These are phyloP conservation scores for Thryonomys swinderianus DNA, from an alignment of 2,113 vertebrate genomes.

Conservation along the genomic window DNA sequence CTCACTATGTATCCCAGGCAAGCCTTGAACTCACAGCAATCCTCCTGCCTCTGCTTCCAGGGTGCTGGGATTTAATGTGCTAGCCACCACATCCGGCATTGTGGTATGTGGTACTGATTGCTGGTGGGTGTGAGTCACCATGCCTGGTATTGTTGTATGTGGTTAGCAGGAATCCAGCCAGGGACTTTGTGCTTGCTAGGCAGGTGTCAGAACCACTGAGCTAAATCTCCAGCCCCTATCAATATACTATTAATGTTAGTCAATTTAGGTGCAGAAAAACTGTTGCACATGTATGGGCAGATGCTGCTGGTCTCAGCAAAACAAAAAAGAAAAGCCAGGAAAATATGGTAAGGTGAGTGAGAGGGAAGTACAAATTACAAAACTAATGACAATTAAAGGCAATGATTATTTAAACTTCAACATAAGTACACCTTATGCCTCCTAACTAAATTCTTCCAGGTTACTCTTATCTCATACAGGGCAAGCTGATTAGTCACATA, in stretches of 20 bases:
- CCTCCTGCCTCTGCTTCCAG: no score
- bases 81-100: no score
- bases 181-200: no score
- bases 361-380: neutral
- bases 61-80: no score
- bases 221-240: no score
- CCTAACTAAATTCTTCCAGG: neutral
- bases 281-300: neutral
- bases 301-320: neutral
- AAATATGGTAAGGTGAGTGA: neutral
- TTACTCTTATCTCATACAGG: neutral
- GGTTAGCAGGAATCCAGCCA: no score
- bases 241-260: neutral
- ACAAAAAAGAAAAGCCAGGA: neutral
- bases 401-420: neutral
- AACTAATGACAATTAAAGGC: neutral
- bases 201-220: no score
- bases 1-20: no score
- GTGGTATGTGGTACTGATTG: no score
- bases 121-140: no score
- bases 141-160: no score
- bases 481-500: neutral
- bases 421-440: neutral
- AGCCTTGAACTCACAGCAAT: no score
- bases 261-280: neutral